Percentiles rank a stretch among this genome's conserved stretches.
Conservation (phyloP, 1,140 invertebrate genomes). For the Phocides pigmalion region DNA sequence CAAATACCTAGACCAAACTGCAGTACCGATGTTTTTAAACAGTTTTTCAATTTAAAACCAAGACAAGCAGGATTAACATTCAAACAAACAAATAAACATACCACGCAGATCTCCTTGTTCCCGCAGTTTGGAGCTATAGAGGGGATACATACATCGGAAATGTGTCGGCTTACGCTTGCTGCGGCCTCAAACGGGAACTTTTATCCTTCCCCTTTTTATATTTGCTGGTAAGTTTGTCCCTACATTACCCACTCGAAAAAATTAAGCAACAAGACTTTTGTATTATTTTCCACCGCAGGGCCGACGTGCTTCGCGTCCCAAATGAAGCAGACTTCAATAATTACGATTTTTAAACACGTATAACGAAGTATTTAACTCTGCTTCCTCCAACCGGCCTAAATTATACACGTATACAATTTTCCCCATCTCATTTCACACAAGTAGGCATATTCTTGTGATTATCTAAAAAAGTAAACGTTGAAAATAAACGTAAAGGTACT, state of each 20-base stretch:
- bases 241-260: constrained; percentile 45
- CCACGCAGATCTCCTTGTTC: neutral
- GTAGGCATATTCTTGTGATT: constrained; percentile 43
- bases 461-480: constrained; percentile 49
- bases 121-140: constrained; percentile 44
- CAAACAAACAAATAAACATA: too few species aligned
- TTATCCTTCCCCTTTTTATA: constrained; percentile 54
- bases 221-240: constrained; percentile 39
- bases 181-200: constrained; percentile 54
- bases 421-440: constrained; percentile 34
- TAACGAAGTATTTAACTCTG: constrained; percentile 46
- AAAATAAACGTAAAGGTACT: constrained; percentile 66
- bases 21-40: too few species aligned
- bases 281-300: constrained; percentile 26
- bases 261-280: constrained; percentile 42
- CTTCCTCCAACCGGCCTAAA: neutral
- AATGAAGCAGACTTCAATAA: constrained; percentile 39
- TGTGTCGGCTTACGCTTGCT: constrained; percentile 57
- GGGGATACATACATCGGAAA: constrained; percentile 47
- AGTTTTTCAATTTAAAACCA: too few species aligned
- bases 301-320: constrained; percentile 25
- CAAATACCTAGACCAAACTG: too few species aligned
- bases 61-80: too few species aligned
- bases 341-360: constrained; percentile 38
- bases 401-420: constrained; percentile 27